A percentile compares a stretch with the other conserved stretches of the same genome.
Conservation (phyloP, 2,888 invertebrate species). For the Erebia palarica region DNA sequence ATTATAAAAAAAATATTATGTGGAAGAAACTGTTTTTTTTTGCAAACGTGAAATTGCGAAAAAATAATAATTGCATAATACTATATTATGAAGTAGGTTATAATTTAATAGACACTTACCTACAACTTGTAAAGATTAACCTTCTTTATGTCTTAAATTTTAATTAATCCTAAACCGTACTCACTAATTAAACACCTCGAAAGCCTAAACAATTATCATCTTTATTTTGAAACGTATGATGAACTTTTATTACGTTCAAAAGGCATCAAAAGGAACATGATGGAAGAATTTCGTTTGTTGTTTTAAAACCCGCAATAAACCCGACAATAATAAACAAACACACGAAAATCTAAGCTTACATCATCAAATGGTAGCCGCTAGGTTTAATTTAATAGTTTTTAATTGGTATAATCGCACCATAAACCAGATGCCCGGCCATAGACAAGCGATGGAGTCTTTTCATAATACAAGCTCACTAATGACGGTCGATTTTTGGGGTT, state of each 20-base stretch:
- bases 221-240: constrained; percentile 11
- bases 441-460: constrained; percentile 72
- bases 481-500: constrained; percentile 58
- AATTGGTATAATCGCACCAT: constrained; percentile 77
- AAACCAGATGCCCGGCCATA: constrained; percentile 70
- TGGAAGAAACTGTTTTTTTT: neutral
- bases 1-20: too few species aligned
- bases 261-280: constrained; percentile 11
- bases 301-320: constrained; percentile 61
- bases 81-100: too few species aligned
- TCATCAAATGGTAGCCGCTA: constrained; percentile 77
- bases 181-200: constrained; percentile 5
- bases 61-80: too few species aligned
- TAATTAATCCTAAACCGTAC: constrained; percentile 10
- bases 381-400: constrained; percentile 78
- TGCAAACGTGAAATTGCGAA: neutral
- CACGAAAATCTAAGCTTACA: constrained; percentile 58
- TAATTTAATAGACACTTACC: too few species aligned
- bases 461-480: constrained; percentile 57
- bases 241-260: constrained; percentile 12
- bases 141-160: neutral
- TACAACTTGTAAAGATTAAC: neutral
- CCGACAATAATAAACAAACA: constrained; percentile 80
- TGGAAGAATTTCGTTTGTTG: constrained; percentile 25
- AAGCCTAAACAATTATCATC: constrained; percentile 14